A percentile compares a stretch with the other conserved stretches of the same genome.
Evolutionary conservation across 2,797 vertebrate species (phyloP).

Genomic region (Cynopterus sphinx): DNA sequence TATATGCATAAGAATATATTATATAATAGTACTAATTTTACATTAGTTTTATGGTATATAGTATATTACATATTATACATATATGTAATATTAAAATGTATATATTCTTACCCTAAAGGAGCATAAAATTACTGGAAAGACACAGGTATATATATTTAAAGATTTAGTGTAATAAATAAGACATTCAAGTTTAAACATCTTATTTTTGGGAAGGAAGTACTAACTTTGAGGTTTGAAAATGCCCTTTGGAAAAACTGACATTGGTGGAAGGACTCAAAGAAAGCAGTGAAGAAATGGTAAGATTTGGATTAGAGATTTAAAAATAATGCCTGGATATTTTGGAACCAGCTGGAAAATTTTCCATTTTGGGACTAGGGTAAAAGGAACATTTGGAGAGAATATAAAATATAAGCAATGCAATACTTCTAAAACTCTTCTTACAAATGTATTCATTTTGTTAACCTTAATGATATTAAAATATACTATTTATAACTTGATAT

Average conservation of each 20-base stretch:
- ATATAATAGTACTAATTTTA: background rate
- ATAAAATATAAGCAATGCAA: background rate
- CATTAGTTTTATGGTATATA: background rate
- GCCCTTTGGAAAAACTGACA: background rate
- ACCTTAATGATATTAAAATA: background rate
- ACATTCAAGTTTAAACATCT: background rate
- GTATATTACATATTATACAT: background rate
- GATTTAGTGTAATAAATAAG: background rate
- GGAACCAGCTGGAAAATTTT: background rate
- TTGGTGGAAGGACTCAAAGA: background rate
- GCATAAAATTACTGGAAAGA: background rate
- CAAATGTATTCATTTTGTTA: background rate
- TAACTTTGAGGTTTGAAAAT: background rate
- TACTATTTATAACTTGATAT: background rate
- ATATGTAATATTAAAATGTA: background rate
- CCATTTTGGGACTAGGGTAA: background rate
- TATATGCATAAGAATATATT: background rate
- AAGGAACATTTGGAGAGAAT: background rate
- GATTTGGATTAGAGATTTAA: background rate
- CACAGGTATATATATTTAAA: background rate
- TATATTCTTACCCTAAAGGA: background rate
- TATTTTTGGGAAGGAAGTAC: background rate
- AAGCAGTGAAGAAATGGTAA: background rate
- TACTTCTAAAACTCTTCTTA: background rate
- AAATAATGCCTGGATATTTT: conserved; percentile 1